phyloP scores from a whole-genome alignment of 2,888 invertebrate genomes.

The Microplitis deprimator region DNA sequence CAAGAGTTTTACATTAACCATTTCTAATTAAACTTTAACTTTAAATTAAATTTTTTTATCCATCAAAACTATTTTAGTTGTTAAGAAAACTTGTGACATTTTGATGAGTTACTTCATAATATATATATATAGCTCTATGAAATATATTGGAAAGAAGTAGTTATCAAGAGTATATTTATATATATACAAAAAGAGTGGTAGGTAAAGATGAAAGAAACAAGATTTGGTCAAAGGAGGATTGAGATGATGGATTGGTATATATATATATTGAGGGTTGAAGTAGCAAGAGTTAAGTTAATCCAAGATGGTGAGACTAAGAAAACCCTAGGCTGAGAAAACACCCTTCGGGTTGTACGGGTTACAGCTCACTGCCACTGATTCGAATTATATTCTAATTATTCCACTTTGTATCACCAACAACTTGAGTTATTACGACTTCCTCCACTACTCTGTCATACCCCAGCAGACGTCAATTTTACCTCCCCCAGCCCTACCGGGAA shows the following conservation, averaged over 20 bases:
- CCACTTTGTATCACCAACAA: slow-evolving; percentile 40
- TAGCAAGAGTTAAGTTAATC: slow-evolving; percentile 54
- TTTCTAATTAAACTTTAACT: background rate
- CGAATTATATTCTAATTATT: slow-evolving; percentile 51
- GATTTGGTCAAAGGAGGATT: slow-evolving; percentile 36
- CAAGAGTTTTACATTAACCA: background rate
- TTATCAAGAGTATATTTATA: background rate
- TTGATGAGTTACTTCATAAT: background rate
- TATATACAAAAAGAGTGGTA: slow-evolving; percentile 39
- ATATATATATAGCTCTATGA: background rate
- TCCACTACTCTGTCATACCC: background rate
- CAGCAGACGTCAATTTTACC: slow-evolving; percentile 8
- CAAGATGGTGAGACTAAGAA: slow-evolving; percentile 20
- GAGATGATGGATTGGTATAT: slow-evolving; percentile 35
- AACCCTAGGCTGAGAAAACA: slow-evolving; percentile 26
- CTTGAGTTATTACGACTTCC: slow-evolving; percentile 26
- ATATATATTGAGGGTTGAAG: slow-evolving; percentile 21
- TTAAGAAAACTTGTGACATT: background rate
- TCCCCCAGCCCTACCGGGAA: background rate
- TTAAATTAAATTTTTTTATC: background rate
- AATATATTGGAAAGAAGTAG: background rate
- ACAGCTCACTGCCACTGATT: slow-evolving; percentile 47
- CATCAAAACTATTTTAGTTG: background rate
- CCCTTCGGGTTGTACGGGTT: slow-evolving; percentile 30
- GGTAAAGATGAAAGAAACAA: slow-evolving; percentile 51